Evolutionary conservation across 1,140 invertebrate species (phyloP), one percentile per base, ranked within the genome.

Genomic region (Pomacea maculata): DNA sequence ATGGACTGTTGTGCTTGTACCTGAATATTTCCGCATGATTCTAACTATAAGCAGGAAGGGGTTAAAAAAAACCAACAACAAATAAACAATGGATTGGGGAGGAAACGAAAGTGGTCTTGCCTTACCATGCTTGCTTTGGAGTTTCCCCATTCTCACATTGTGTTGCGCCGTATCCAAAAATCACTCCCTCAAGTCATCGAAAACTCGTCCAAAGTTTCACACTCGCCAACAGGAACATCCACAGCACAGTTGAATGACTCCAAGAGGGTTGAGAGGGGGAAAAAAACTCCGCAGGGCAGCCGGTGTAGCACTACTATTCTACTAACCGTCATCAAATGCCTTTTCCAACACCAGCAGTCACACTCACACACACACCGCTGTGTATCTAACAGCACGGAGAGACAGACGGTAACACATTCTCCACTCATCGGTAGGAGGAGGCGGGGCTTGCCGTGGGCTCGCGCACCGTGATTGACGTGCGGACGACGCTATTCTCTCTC

Each of bases 91-190:
- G 55, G 68, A 72, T 68, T 25, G 68, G 54, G 78, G 57, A 75
- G 72, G 63, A 45, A 64, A 34, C 52, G 67, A 80, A 25, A 72
- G 25, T n/a, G 55, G 64, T 65, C 61, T 45, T 21, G 17, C 25
- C 80, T 78, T 78, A 81, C 80, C 80, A 77, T 81, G 75, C 72
- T 81, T 81, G 67, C 80, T 81, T 77, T 81, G 80, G 63, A 81
- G 76, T 77, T 81, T 81, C 57, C 80, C 80, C 80, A 81, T 81
- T 78, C 54, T 78, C 76, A 78, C 64, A 57, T 54, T 61, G 63
- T 68, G 65, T 67, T 64, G 29, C 19, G 45, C 79, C n/a, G 79
- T 80, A 75, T 80, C 79, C 79, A 75, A 67, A 65, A 25, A 73
- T 70, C 54, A 45, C 34, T 45, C 34, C n/a, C 11, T 61, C 15